Base-by-base conservation (phyloP, 1,140 invertebrate species). In the Ceratina australensis region DNA sequence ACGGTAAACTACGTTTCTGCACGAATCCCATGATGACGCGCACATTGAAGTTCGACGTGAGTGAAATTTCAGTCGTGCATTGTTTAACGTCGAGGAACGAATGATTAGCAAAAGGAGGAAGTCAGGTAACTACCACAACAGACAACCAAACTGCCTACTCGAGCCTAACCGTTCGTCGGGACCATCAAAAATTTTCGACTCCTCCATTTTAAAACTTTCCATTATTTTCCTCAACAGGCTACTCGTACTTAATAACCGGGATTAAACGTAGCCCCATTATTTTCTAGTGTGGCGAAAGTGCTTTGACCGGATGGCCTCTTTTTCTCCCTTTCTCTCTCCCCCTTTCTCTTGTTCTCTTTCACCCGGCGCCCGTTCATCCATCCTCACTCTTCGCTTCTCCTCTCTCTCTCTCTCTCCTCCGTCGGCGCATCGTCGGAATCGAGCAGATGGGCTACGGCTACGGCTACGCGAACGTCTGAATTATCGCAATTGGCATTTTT, bases 401-500 rank as follows among this genome's bases (percentile, higher is more conserved):
- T 54, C 26, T n/a, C 18, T 74, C 47, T 26, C n/a, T 22, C 52
- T 22, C 47, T 54, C 71, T 77, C 16, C 0, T 54, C 16, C 52
- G 52, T 4, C 52, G 16, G 16, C 20, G 7, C 59, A n/a, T 50
- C 67, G 22, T 57, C 33, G 49, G 33, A 67, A 28, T 28, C 28
- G 7, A 33, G 20, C 22, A 42, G 18, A 56, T 10, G 33, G 33
- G 33, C 33, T 10, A 42, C 24, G 10, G n/a, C n/a, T n/a, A n/a
- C n/a, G n/a, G 20, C 42, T 57, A 66, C 47, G 42, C 13, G 66
- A 63, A 74, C 72, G 60, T 79, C 80, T 81, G 85, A 87, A 87
- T 87, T 86, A 87, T 86, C 82, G 78, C 84, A 81, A 86, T 86
- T 87, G 85, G 85, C 80, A 82, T 78, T 83, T 87, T 85, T 87